Evolutionary conservation across 2,888 invertebrate genomes (phyloP).

Genomic region (Lithophane leautieri): DNA sequence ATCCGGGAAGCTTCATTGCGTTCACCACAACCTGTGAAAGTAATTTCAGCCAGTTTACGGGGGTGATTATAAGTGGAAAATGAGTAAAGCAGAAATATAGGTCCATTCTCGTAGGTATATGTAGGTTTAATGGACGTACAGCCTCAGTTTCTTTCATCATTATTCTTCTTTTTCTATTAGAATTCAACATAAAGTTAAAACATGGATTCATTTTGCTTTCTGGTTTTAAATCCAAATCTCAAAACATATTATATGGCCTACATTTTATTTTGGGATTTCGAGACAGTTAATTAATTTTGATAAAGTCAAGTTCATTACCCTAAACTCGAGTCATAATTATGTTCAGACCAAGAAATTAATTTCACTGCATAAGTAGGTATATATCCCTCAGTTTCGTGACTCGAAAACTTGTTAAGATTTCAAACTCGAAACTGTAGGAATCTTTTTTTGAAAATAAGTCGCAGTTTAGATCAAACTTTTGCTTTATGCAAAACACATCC

Average conservation of each 20-base stretch:
- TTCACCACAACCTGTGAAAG: conserved; percentile 93
- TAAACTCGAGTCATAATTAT: neutral
- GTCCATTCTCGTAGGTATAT: neutral
- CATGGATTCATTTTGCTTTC: neutral
- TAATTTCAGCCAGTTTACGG: neutral
- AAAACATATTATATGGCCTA: neutral
- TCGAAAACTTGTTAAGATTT: neutral
- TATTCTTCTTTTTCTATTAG: neutral
- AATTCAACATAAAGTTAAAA: neutral
- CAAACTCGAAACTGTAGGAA: neutral
- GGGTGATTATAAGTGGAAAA: neutral
- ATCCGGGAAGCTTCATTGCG: conserved; percentile 95
- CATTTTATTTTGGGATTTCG: neutral
- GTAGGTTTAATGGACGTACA: neutral
- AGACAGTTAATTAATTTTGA: neutral
- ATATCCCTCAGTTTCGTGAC: neutral
- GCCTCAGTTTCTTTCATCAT: neutral
- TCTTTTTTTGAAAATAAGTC: neutral
- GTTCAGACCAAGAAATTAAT: neutral
- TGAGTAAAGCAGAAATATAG: neutral
- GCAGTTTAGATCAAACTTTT: neutral
- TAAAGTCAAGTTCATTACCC: neutral
- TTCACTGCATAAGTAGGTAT: neutral
- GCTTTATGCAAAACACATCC: neutral
- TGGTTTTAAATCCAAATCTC: neutral